Base-by-base conservation (phyloP, 64 coral and sea anemone species). In the Dendrophyllia cribrosa region DNA sequence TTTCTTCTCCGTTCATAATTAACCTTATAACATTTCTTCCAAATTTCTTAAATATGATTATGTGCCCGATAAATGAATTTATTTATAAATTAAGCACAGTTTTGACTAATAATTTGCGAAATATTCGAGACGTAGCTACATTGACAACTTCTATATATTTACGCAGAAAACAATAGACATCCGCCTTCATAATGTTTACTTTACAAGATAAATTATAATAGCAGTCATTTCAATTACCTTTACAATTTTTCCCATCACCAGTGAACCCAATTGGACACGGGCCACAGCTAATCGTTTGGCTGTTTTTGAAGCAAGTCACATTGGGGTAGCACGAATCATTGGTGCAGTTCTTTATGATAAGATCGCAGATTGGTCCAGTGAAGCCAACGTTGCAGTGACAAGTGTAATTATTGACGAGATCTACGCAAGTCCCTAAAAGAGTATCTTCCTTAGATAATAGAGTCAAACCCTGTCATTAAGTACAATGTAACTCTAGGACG, bases 301-400 rank as follows among this genome's bases (percentile, higher is more conserved):
- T 47, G 17, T 59, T 59, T 53, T 90, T 68, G 26, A 58, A 79
- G 53, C 88, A 90, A 3, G 59, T 69, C 22, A 90, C 88, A 70
- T 78, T 78, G 16, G 64, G 21, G 34, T 19, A 90, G 24, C 88
- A 90, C 0, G 88, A 78, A 6, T 81, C 60, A 11, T 58, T 51
- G 59, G 76, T 90, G 59, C 88, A 90, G 13, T 50, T 63, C 15
- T 17, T 34, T 11, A 90, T 49, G 0, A 9, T 25, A 2, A 71
- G 12, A 23, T 82, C 66, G 44, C 77, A 81, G 17, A 23, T 58
- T 16, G 34, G 34, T 13, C 89, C 89, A 45, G 76, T 49, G 23
- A 91, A 91, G 43, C 89, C 89, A 74, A 50, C 89, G 13, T 82
- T 4, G 64, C 89, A 91, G 48, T 70, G 55, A 43, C 89, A 91